Conservation (phyloP, 1,140 invertebrate genomes). For the Drosophila paulistorum region DNA sequence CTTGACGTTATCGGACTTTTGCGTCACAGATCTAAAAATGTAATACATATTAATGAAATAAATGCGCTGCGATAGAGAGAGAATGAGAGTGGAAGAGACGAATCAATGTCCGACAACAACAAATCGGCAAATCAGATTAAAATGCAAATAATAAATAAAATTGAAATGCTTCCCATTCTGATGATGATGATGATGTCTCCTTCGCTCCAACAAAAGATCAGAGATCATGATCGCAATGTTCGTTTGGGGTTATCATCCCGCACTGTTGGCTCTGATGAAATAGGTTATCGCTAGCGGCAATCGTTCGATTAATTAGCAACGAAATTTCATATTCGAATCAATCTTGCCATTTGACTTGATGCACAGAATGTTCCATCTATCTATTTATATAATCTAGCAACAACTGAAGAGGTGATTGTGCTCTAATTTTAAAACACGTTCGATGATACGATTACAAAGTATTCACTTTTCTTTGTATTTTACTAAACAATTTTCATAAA, state of each 20-base stretch:
- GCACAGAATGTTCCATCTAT: neutral
- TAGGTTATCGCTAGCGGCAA: slow-evolving; percentile 51
- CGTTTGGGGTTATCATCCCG: slow-evolving; percentile 38
- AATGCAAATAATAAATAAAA: slow-evolving; percentile 37
- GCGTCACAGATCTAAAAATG: slow-evolving; percentile 13
- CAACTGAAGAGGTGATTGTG: neutral
- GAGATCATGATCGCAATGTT: slow-evolving; percentile 54
- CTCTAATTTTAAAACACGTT: slow-evolving; percentile 10
- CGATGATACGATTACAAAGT: neutral
- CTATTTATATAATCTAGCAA: neutral
- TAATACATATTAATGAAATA: slow-evolving; percentile 26
- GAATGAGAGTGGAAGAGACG: slow-evolving; percentile 18
- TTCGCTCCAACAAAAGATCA: slow-evolving; percentile 21
- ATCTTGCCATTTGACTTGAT: neutral
- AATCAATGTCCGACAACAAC: slow-evolving; percentile 43
- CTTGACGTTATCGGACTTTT: slow-evolving; percentile 8
- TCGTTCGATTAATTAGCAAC: slow-evolving; percentile 51
- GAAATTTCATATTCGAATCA: slow-evolving; percentile 40
- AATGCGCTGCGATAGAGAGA: slow-evolving; percentile 27
- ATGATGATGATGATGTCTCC: slow-evolving; percentile 20
- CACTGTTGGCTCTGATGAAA: slow-evolving; percentile 41
- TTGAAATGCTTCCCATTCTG: slow-evolving; percentile 40
- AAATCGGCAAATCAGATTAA: slow-evolving; percentile 32
- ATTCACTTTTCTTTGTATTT: no score
- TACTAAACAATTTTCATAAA: no score